Percentiles rank a stretch among this genome's conserved stretches.
These are phyloP conservation scores for Rutilus rutilus DNA, from an alignment of 2,113 vertebrate species.

Conservation along the genomic window DNA sequence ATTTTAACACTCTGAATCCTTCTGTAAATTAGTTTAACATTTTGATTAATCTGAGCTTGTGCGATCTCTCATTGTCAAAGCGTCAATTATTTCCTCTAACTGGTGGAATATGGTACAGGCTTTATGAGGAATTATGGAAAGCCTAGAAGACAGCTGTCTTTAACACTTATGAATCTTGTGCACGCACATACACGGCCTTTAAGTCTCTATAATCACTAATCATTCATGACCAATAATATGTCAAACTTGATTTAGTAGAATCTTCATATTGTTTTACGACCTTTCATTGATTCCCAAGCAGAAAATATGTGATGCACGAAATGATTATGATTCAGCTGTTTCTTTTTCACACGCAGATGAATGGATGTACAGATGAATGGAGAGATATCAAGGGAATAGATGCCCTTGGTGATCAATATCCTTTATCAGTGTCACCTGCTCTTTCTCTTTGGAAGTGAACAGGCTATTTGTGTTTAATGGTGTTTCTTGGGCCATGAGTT, in stretches of 20 bases:
- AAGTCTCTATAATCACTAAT: constrained; percentile 31
- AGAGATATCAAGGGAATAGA: constrained; percentile 50
- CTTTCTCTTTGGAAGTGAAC: constrained; percentile 27
- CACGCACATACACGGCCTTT: constrained; percentile 17
- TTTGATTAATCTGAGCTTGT: constrained; percentile 54
- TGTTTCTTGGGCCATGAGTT: constrained; percentile 20
- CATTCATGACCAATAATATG: constrained; percentile 26
- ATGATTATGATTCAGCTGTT: background rate
- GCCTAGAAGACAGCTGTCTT: constrained; percentile 43
- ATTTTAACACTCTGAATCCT: constrained; percentile 50
- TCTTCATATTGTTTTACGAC: constrained; percentile 14
- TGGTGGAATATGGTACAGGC: constrained; percentile 35
- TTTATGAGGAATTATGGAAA: constrained; percentile 53
- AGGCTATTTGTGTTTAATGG: constrained; percentile 43
- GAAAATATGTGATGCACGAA: background rate
- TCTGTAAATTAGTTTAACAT: constrained; percentile 64
- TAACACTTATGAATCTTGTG: constrained; percentile 32
- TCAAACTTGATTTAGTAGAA: background rate
- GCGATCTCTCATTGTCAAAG: constrained; percentile 52
- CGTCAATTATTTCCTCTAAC: constrained; percentile 55
- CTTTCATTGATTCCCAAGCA: constrained; percentile 15
- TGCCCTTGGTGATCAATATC: constrained; percentile 55
- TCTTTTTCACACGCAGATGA: constrained; percentile 31
- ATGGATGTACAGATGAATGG: constrained; percentile 44
- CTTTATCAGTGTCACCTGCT: constrained; percentile 49